phyloP scores from a whole-genome alignment of 2,113 vertebrate genomes.

The Catagonus wagneri region DNA sequence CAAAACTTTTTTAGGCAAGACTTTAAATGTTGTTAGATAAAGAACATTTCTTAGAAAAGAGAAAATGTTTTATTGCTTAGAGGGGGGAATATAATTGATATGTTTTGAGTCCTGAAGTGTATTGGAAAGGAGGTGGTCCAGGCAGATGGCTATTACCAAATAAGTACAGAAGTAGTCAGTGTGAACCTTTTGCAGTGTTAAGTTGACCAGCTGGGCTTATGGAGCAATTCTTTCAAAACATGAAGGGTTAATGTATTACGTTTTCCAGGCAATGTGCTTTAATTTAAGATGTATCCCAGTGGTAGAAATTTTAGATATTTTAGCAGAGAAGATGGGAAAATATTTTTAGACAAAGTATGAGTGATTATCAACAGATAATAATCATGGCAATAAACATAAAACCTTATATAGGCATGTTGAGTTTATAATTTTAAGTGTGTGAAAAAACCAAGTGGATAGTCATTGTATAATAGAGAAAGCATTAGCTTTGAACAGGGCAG shows the following conservation, averaged over 20 bases:
- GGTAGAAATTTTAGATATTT: slow-evolving; percentile 19
- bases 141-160: background rate
- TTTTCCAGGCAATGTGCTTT: background rate
- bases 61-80: background rate
- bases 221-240: background rate
- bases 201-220: background rate
- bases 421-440: background rate
- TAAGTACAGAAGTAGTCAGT: background rate
- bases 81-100: background rate
- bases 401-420: background rate
- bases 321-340: background rate
- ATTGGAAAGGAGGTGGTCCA: background rate
- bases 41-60: background rate
- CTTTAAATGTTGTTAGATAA: slow-evolving; percentile 36
- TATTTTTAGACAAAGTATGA: slow-evolving; percentile 22
- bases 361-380: background rate
- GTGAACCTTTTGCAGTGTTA: background rate
- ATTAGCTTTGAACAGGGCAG: background rate
- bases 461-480: background rate
- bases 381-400: background rate
- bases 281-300: background rate
- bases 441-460: slow-evolving; percentile 5
- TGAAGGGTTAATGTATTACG: background rate
- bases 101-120: background rate
- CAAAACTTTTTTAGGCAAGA: slow-evolving; percentile 41